Evolutionary conservation across 2,888 invertebrate species (phyloP).

Genomic region (Horisme vitalbata): DNA sequence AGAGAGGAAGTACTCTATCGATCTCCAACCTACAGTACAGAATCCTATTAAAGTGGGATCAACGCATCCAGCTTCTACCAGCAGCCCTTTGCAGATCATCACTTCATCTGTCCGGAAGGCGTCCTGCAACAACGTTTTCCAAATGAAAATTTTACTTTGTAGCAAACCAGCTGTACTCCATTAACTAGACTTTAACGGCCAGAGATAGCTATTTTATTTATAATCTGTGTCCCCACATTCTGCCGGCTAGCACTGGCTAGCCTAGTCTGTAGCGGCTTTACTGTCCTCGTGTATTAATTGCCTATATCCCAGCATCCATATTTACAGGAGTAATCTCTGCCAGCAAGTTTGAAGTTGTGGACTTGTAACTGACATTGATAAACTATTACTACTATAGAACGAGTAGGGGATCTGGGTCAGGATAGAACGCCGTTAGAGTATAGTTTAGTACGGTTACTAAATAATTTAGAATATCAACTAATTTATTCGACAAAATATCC

Average conservation of each 20-base stretch:
- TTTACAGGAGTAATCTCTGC: slow-evolving; percentile 33
- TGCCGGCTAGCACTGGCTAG: background rate
- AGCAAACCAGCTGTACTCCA: background rate
- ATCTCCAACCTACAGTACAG: too few species aligned
- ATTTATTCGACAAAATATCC: too few species aligned
- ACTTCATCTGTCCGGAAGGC: too few species aligned
- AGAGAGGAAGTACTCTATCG: too few species aligned
- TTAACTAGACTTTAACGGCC: background rate
- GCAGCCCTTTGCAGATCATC: too few species aligned
- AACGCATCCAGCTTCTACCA: too few species aligned
- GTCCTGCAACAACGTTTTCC: too few species aligned
- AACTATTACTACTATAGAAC: slow-evolving; percentile 37
- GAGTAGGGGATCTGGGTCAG: slow-evolving; percentile 1
- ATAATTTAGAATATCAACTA: too few species aligned
- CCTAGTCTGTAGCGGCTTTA: slow-evolving; percentile 1
- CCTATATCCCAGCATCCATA: slow-evolving; percentile 24
- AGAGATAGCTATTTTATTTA: background rate
- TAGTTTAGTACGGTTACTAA: too few species aligned
- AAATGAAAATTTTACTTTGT: too few species aligned
- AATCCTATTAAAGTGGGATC: too few species aligned
- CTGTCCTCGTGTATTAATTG: slow-evolving; percentile 14
- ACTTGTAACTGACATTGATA: slow-evolving; percentile 44
- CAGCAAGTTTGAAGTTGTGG: slow-evolving; percentile 27
- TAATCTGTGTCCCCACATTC: background rate
- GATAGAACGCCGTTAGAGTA: slow-evolving; percentile 2